phyloP scores from a whole-genome alignment of 1,140 invertebrate genomes.

The Nylanderia fulva region DNA sequence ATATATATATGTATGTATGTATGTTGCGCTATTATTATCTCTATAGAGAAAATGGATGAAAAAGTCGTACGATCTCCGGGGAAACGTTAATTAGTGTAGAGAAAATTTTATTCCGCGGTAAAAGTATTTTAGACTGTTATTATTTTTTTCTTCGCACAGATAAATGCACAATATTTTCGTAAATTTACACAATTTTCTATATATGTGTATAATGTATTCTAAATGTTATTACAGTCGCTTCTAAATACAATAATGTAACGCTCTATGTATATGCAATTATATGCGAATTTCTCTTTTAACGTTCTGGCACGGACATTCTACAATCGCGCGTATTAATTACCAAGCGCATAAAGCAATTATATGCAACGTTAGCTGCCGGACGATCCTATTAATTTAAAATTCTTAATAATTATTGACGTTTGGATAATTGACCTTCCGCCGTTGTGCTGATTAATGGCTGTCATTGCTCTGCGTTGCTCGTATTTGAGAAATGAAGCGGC shows the following conservation, averaged over 20 bases:
- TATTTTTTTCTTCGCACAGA: background rate
- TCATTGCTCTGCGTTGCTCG: slow-evolving; percentile 1
- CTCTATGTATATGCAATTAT: background rate
- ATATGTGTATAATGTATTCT: background rate
- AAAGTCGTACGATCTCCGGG: too few species aligned
- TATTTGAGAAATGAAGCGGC: slow-evolving; percentile 37
- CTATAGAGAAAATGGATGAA: background rate
- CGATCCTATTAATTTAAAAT: slow-evolving; percentile 53
- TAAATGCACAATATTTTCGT: too few species aligned
- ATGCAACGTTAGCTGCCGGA: slow-evolving; percentile 30
- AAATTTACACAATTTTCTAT: background rate
- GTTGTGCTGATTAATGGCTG: slow-evolving; percentile 45
- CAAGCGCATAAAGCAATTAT: slow-evolving; percentile 41
- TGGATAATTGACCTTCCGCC: slow-evolving; percentile 51
- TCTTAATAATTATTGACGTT: slow-evolving; percentile 42
- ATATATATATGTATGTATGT: too few species aligned
- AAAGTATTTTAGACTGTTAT: background rate
- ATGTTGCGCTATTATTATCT: background rate
- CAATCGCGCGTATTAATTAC: slow-evolving; percentile 47
- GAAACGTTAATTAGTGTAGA: background rate
- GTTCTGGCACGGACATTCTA: background rate
- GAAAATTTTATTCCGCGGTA: background rate
- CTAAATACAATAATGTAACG: background rate
- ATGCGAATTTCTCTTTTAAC: slow-evolving; percentile 28
- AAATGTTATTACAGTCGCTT: background rate